Base-by-base conservation (phyloP, 2,797 vertebrate species). In the Orestias chungarensis region DNA sequence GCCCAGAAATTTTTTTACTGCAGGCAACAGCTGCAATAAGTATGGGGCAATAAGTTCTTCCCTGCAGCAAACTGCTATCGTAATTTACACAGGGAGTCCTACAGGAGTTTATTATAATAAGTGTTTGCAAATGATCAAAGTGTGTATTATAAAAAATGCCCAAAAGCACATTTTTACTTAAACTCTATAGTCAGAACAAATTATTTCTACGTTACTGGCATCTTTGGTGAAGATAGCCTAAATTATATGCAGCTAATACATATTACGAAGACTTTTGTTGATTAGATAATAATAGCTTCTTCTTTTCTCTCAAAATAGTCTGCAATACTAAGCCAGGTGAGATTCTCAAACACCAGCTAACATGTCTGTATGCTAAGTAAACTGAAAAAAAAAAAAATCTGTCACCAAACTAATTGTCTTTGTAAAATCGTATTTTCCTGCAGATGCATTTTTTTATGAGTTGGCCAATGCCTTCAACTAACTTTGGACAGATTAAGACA, bases 161-260 rank as follows among this genome's bases (percentile, higher is more conserved):
- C 64, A 69, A 73, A 43, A 75, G 71, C 72, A 71, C 50, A 68
- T 71, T 69, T 67, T 84, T 59, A 61, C 59, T 64, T 64, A 35
- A 20, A 68, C 44, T 72, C 65, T 54, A 55, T 31, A 64, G 64
- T 82, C 75, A 76, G 55, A 68, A 76, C 6, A 59, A 57, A 84
- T 71, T 49, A 49, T 76, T 82, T 82, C 61, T 71, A 81, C 81
- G 66, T 82, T 67, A 80, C 69, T 70, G 64, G 35, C 14, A 61
- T 5, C 10, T n/a, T 55, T 17, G 3, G 8, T 31, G 29, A 0
- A 31, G 54, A 17, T 31, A 55, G 18, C 6, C 15, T 8, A 31
- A 29, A 55, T 17, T 1, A 3, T 33, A 1, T 33, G 23, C 59
- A n/a, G 20, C 23, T 25, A 40, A 62, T 20, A 40, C 33, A 62